Conservation (phyloP, 2,888 invertebrate genomes). For the Chrysopilus asiliformis region DNA sequence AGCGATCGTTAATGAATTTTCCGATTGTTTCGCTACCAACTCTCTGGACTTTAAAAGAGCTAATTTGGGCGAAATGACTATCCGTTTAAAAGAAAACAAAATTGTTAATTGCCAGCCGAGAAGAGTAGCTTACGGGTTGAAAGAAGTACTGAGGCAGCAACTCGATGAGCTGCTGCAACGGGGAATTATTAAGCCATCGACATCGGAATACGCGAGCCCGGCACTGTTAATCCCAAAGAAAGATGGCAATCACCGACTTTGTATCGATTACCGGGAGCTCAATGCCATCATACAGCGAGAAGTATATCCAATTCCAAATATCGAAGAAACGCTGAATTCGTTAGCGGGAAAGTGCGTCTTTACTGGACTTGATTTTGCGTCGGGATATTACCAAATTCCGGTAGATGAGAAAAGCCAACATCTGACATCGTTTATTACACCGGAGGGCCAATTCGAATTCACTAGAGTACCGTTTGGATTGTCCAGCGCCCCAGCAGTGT, state of each 20-base stretch:
- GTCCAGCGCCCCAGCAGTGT: conserved; percentile 21
- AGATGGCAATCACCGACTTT: conserved; percentile 5
- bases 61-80: too few species aligned
- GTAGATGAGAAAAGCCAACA: conserved; percentile 12
- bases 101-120: conserved; percentile 1
- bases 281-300: conserved; percentile 18
- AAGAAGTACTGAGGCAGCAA: conserved; percentile 1
- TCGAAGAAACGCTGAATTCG: conserved; percentile 17
- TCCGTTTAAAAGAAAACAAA: too few species aligned
- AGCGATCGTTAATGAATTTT: too few species aligned
- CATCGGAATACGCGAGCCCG: too few species aligned
- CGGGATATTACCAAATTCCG: conserved; percentile 19
- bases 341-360: conserved; percentile 8
- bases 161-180: conserved; percentile 2
- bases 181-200: conserved; percentile 3
- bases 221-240: conserved; percentile 19
- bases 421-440: conserved; percentile 19
- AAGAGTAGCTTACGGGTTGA: conserved; percentile 4
- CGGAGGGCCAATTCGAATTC: conserved; percentile 16
- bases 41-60: too few species aligned
- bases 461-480: conserved; percentile 23
- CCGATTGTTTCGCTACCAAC: too few species aligned
- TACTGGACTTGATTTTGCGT: conserved; percentile 15
- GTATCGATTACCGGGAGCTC: conserved; percentile 19
- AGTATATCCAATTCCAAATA: conserved; percentile 16